A percentile compares a stretch with the other conserved stretches of the same genome.
These are phyloP conservation scores for Boloria euphrosyne DNA, from an alignment of 2,888 invertebrate species.

Conservation along the genomic window DNA sequence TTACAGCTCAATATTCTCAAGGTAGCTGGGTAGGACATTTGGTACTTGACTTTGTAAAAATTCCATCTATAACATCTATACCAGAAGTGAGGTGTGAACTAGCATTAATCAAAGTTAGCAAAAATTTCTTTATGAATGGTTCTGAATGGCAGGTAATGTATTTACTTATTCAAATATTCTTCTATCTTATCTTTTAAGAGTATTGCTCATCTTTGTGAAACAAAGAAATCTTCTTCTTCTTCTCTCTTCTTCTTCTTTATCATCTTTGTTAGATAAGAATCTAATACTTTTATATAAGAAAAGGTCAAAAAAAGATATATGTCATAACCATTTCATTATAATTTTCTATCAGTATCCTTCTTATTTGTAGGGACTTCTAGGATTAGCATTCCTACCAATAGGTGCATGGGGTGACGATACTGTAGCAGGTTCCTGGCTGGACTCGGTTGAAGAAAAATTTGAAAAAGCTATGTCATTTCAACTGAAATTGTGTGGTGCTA, in stretches of 20 bases:
- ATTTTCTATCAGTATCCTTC: neutral
- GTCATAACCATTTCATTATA: neutral
- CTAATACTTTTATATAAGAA: too few species aligned
- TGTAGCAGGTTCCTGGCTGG: slow-evolving; percentile 71
- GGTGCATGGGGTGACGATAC: slow-evolving; percentile 67
- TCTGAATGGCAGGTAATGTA: slow-evolving; percentile 82
- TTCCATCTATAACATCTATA: slow-evolving; percentile 65
- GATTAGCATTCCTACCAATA: slow-evolving; percentile 80
- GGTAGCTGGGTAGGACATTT: slow-evolving; percentile 82
- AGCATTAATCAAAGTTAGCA: slow-evolving; percentile 80
- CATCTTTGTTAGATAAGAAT: too few species aligned
- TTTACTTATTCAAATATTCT: neutral
- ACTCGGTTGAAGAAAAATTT: slow-evolving; percentile 57
- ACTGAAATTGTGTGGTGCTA: slow-evolving; percentile 81
- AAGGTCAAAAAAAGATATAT: too few species aligned
- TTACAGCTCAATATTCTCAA: slow-evolving; percentile 79
- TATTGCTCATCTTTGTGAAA: too few species aligned
- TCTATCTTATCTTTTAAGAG: neutral
- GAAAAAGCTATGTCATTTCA: slow-evolving; percentile 76
- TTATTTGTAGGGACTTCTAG: slow-evolving; percentile 80
- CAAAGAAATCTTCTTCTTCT: too few species aligned
- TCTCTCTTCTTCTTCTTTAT: too few species aligned
- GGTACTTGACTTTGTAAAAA: slow-evolving; percentile 75
- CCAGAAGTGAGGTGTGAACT: slow-evolving; percentile 76
- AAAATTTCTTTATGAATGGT: slow-evolving; percentile 83